Evolutionary conservation across 2,888 invertebrate genomes (phyloP).

Genomic region (Ernsta delagoae): DNA sequence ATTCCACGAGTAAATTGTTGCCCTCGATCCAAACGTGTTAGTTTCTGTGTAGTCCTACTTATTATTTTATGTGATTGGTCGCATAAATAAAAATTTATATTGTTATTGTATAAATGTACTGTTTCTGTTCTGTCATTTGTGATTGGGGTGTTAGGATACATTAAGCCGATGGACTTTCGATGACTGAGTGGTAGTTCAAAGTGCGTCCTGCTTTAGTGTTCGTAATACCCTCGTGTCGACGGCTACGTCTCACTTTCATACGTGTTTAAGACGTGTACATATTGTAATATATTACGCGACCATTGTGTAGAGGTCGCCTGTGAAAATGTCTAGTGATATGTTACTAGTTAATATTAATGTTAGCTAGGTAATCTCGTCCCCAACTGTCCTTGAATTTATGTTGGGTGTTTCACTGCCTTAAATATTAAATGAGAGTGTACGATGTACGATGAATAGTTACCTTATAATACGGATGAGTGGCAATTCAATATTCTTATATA

Average conservation of each 20-base stretch:
- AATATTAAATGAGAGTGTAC: constrained; percentile 73
- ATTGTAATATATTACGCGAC: constrained; percentile 81
- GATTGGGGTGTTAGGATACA: constrained; percentile 76
- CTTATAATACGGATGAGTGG: constrained; percentile 78
- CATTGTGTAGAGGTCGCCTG: constrained; percentile 78
- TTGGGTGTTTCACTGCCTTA: constrained; percentile 85
- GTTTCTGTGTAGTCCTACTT: constrained; percentile 67
- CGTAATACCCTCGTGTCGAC: constrained; percentile 60
- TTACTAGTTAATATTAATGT: constrained; percentile 78
- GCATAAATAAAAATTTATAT: constrained; percentile 60
- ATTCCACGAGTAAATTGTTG: constrained; percentile 58
- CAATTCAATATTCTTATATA: constrained; percentile 58
- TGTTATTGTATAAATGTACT: constrained; percentile 79
- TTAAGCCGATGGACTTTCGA: constrained; percentile 83
- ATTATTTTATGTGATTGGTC: constrained; percentile 73
- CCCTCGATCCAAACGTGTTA: constrained; percentile 66
- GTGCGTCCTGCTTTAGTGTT: constrained; percentile 74
- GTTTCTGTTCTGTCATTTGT: constrained; percentile 73
- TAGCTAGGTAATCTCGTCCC: constrained; percentile 84
- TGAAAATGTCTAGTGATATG: constrained; percentile 82
- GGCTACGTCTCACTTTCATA: constrained; percentile 64
- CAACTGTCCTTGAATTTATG: constrained; percentile 83
- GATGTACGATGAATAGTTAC: constrained; percentile 69
- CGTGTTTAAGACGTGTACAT: constrained; percentile 81
- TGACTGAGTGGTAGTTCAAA: constrained; percentile 72